Evolutionary conservation across 2,797 vertebrate species (phyloP).

Genomic region (Ibycter americanus): DNA sequence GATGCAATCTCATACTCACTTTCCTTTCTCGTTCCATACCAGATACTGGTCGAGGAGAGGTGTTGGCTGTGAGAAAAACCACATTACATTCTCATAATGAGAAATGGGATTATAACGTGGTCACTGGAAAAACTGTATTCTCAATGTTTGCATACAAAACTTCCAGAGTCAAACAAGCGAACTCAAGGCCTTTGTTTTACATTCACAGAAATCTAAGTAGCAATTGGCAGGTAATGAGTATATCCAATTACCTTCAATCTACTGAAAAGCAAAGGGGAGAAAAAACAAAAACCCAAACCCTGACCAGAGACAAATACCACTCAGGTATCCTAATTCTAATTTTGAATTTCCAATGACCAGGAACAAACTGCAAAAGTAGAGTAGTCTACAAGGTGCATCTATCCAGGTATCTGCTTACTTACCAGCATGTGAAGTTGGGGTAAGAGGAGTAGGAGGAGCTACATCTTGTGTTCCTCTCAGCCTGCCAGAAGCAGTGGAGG

Average conservation of each 20-base stretch:
- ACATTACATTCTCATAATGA: not conserved
- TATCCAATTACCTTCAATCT: not conserved
- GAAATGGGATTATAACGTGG: not conserved
- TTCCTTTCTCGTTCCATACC: slow-evolving; percentile 93
- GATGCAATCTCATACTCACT: slow-evolving; percentile 96
- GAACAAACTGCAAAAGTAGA: not conserved
- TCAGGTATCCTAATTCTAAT: not conserved
- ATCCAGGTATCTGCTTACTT: not conserved
- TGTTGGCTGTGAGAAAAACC: slow-evolving; percentile 81
- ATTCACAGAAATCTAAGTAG: not conserved
- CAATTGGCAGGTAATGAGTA: accelerated
- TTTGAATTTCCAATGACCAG: not conserved
- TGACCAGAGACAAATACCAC: not conserved
- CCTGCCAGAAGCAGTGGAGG: slow-evolving; percentile 88
- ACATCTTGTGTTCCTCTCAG: slow-evolving; percentile 87
- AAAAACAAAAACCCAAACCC: not conserved
- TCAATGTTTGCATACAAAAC: not conserved
- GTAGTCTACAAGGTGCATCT: not conserved
- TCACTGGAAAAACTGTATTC: not conserved
- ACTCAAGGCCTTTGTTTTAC: not conserved
- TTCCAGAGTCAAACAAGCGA: not conserved
- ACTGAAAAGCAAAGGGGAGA: not conserved
- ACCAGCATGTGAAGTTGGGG: slow-evolving; percentile 93
- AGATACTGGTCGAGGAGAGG: slow-evolving; percentile 88
- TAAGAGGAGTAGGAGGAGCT: slow-evolving; percentile 87